Base-by-base conservation (phyloP, 2,888 invertebrate genomes). In the Rugalucina vietnamica region DNA sequence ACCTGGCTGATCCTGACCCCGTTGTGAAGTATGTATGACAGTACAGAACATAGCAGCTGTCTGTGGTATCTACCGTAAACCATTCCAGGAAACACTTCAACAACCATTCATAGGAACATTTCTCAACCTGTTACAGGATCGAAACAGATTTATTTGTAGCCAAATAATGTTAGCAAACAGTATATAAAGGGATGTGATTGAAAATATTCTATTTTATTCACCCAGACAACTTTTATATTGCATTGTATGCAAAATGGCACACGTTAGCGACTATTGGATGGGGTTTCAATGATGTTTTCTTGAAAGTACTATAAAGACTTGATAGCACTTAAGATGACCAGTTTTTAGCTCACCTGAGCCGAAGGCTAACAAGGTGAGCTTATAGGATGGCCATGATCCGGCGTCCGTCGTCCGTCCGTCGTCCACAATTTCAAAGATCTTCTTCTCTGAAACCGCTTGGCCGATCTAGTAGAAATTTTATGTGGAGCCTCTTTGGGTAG, bases 1-100 rank as follows among this genome's bases (percentile, higher is more conserved):
- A 93, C 81, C 86, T 91, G 71, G 92, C 90, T 24, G 93, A 93
- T 72, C 90, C 93, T 24, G 93, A 92, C 60, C 89, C 89, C 18
- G 87, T 83, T 21, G 84, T 88, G 50, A 90, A 88, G 79, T 85
- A 87, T 84, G 91, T 91, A 83, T 92, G 90, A 90, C 81, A 43
- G 34, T 49, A 1, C 4, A 1, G 29, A 4, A 65, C 18, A 34
- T 32, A 34, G 65, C 34, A 57, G 32, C 74, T 74, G 79, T 79
- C 57, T 50, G 60, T 77, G 70, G 65, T 79, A 75, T 54, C 76
- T 80, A 77, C 27, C 43, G 50, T 39, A 65, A 80, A 84, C 74
- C 83, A 84, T 84, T 84, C 83, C 83, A 84, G 73, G 73, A 32
- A 69, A 60, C 76, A 84, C 80, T 80, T 84, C 83, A 79, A 69